Evolutionary conservation across 2,113 vertebrate genomes (phyloP), one percentile per base, ranked within the genome.

Genomic region (Poeciliopsis prolifica): DNA sequence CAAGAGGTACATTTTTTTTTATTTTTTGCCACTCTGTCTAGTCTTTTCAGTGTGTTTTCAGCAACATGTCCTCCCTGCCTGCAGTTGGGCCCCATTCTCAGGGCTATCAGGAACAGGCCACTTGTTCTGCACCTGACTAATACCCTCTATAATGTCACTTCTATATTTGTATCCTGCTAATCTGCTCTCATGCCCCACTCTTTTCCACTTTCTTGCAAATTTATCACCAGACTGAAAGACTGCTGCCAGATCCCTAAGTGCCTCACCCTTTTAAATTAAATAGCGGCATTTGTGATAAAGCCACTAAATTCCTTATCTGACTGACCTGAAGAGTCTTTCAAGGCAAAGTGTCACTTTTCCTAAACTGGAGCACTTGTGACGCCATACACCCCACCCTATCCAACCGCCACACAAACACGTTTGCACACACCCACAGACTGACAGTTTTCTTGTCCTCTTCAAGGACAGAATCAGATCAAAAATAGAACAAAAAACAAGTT

Each of bases 261-360:
- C 96, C 96, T 97, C 96, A 94, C 95, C 96, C 96, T 95, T 96
- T 97, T 97, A 97, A 97, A 97, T 98, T 96, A 98, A 97, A 97
- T 96, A 93, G 93, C 94, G 96, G 96, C 96, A 98, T 98, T 98
- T 98, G 96, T 98, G 98, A 99, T 98, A 98, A 98, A 98, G 97
- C 95, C 96, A 97, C 97, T 96, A 97, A 97, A 98, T 99, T 98
- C 97, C 97, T 98, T 98, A 98, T 98, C 97, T 93, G 54, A 78
- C 94, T 94, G 95, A 94, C 94, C 95, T 85, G 94, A 95, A 95
- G 95, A 95, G 94, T 95, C 94, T 97, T 97, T 97, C 96, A 96
- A 97, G 96, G 94, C 95, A 96, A 95, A 95, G 93, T 94, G 94
- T 94, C 94, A 91, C 95, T 95, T 96, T 94, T 92, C 92, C 92